Evolutionary conservation across 2,113 vertebrate species (phyloP).

Genomic region (Terrapene triunguis): DNA sequence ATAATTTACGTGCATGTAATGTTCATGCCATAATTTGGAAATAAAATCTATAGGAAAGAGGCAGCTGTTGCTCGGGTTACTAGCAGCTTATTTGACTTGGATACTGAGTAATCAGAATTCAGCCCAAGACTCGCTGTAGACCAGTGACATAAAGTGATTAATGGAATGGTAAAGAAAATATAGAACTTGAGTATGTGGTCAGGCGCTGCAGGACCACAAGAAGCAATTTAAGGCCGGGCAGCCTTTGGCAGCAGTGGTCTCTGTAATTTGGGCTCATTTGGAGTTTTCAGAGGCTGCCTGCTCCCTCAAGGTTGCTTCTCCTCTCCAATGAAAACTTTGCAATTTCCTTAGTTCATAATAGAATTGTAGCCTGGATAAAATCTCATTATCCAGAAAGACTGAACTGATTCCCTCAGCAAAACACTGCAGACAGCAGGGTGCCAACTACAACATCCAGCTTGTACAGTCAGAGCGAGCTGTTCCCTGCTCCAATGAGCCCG

Average conservation of each 20-base stretch:
- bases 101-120: rapidly evolving
- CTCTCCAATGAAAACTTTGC: background rate
- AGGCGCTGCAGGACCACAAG: background rate
- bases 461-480: rapidly evolving
- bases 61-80: background rate
- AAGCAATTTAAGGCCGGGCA: background rate
- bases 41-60: background rate
- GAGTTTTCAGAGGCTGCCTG: rapidly evolving
- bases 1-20: background rate
- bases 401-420: background rate
- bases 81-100: slow-evolving; percentile 5
- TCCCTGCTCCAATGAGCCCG: rapidly evolving
- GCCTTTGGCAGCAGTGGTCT: background rate
- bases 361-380: rapidly evolving
- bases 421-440: rapidly evolving
- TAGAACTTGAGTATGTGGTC: background rate
- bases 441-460: rapidly evolving
- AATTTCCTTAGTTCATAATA: rapidly evolving
- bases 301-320: background rate
- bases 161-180: background rate
- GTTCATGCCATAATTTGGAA: background rate
- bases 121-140: background rate
- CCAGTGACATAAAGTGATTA: background rate
- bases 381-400: background rate
- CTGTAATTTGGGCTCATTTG: rapidly evolving